These are phyloP conservation scores for Thyatira batis DNA, from an alignment of 2,888 invertebrate genomes.

Conservation along the genomic window DNA sequence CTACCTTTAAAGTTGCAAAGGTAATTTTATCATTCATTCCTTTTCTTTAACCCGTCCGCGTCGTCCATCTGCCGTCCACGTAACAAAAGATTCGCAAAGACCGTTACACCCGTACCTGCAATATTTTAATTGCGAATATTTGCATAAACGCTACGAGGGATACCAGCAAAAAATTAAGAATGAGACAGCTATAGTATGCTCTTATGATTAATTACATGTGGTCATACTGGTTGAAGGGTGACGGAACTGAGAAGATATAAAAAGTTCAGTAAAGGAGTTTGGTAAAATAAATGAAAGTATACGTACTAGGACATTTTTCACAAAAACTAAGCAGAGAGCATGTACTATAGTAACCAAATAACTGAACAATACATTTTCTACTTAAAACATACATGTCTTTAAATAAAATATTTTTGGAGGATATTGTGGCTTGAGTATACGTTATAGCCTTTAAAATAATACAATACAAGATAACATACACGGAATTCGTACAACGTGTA, in stretches of 20 bases:
- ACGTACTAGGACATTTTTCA: no score
- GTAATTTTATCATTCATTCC: not conserved
- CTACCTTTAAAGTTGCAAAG: no score
- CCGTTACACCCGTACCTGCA: constrained; percentile 62
- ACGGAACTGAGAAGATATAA: not conserved
- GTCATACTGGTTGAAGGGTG: constrained; percentile 28
- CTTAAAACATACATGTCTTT: no score
- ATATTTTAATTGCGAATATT: constrained; percentile 70
- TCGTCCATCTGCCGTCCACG: constrained; percentile 55
- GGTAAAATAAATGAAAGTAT: not conserved
- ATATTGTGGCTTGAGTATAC: no score
- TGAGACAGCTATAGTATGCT: constrained; percentile 34
- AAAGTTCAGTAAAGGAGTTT: no score
- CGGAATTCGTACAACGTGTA: no score
- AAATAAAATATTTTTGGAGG: no score
- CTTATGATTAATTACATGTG: constrained; percentile 58
- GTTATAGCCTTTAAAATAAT: no score
- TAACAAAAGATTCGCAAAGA: constrained; percentile 54
- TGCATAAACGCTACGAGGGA: constrained; percentile 64
- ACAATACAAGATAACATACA: no score
- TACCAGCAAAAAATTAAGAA: constrained; percentile 39
- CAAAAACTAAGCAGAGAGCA: no score
- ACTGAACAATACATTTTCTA: no score
- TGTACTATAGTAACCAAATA: no score
- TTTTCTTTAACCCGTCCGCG: constrained; percentile 14